Base-by-base conservation (phyloP, 1,140 invertebrate genomes). In the Anagrus nilaparvatae region DNA sequence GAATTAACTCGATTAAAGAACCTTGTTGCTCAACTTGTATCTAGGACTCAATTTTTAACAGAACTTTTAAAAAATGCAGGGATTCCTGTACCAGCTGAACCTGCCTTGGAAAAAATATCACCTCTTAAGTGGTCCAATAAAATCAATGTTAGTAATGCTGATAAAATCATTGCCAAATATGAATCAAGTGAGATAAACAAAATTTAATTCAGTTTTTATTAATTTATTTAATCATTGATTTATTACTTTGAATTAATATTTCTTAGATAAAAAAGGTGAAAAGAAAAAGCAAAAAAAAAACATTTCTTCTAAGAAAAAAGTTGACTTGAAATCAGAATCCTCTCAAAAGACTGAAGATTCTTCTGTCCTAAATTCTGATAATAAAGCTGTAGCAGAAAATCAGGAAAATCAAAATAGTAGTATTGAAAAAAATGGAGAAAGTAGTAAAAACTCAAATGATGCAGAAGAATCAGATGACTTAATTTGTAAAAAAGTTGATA, bases 401-500 rank as follows among this genome's bases (percentile, higher is more conserved):
- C 66, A 65, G 36, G 66, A 69, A 44, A 69, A 69, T 53, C 59
- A 54, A 48, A 54, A 56, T 29, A 60, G 55, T 37, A 56, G 50
- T 49, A 55, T 48, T 32, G 54, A 62, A 39, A 51, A 53, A 20
- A 46, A 37, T 31, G 52, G 54, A 43, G 43, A 32, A 38, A 40
- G 21, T 10, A 45, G 56, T 29, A 37, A 41, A 34, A 24, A 34
- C 24, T 30, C 14, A 23, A 45, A 28, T 20, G 21, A 24, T 39
- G 37, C 36, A 24, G 44, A 55, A 19, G 45, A 36, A 34, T 46
- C 38, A 6, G 49, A 50, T 13, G 41, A 48, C 17, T 13, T 18
- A 12, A 37, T 38, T 19, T 17, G 40, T n/a, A n/a, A n/a, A n/a
- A n/a, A n/a, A n/a, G n/a, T n/a, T n/a, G 74, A 88, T 40, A 68